Conservation (phyloP, 2,113 vertebrate genomes). For the Phylloscopus trochilus region DNA sequence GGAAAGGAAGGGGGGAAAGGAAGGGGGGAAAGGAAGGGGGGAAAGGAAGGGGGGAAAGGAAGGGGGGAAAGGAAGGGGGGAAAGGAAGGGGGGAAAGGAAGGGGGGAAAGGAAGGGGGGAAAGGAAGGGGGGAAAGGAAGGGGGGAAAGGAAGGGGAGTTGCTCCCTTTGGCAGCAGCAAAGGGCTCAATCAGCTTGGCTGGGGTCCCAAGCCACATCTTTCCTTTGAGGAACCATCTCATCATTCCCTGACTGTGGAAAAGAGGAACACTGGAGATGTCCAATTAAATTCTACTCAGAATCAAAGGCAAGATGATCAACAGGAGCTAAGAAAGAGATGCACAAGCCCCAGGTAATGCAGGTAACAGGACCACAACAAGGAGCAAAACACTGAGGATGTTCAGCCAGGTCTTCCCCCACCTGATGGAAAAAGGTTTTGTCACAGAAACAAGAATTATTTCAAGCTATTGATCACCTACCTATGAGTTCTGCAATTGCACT, state of each 20-base stretch:
- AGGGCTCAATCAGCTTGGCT: background rate
- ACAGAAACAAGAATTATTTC: background rate
- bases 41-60: background rate
- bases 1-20: background rate
- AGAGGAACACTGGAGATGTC: background rate
- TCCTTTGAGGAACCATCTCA: background rate
- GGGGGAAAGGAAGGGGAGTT: background rate
- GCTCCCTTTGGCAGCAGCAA: background rate
- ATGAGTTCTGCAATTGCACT: slow-evolving; percentile 95
- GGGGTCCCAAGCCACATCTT: background rate
- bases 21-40: too few relatives aligned
- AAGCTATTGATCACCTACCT: slow-evolving; percentile 78
- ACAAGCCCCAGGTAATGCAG: background rate
- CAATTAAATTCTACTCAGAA: background rate
- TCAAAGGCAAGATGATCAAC: background rate
- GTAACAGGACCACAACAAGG: background rate
- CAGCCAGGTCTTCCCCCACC: background rate
- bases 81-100: background rate
- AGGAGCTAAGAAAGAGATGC: background rate
- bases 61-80: background rate
- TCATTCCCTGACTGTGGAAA: background rate
- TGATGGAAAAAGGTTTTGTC: background rate
- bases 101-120: too few relatives aligned
- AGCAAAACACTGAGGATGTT: background rate
- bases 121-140: background rate